Evolutionary conservation across 2,888 invertebrate species (phyloP).

Genomic region (Synanthedon myopaeformis): DNA sequence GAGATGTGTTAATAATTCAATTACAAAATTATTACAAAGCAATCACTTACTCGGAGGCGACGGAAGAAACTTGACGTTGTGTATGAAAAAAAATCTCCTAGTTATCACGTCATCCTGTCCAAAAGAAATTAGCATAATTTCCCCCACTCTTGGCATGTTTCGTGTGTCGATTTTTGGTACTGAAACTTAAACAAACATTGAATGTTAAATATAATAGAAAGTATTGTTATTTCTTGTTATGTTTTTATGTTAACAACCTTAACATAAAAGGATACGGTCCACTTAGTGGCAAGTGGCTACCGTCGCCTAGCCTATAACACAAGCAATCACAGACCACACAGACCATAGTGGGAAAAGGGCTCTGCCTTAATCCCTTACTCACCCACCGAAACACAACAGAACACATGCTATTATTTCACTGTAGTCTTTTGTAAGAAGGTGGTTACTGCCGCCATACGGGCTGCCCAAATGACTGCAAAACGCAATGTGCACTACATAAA

Average conservation of each 20-base stretch:
- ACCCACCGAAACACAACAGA: no score
- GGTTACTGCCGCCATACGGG: no score
- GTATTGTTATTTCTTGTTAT: neutral
- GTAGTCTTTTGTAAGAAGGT: neutral
- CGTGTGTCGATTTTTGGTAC: slow-evolving; percentile 31
- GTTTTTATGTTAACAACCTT: neutral
- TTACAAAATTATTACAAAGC: neutral
- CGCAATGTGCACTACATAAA: no score
- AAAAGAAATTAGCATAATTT: slow-evolving; percentile 42
- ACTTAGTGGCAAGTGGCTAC: no score
- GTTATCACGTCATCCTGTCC: slow-evolving; percentile 29
- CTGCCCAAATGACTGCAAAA: no score
- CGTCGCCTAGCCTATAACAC: no score
- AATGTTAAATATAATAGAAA: neutral
- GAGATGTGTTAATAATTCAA: no score
- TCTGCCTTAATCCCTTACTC: no score
- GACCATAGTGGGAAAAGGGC: no score
- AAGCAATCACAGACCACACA: no score
- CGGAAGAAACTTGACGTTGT: slow-evolving; percentile 42
- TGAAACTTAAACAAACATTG: slow-evolving; percentile 33
- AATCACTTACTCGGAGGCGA: slow-evolving; percentile 42
- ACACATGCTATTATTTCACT: neutral
- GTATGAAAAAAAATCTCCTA: slow-evolving; percentile 48
- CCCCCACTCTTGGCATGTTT: slow-evolving; percentile 42
- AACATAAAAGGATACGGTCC: no score